Base-by-base conservation (phyloP, 2,113 vertebrate genomes). In the Siniperca chuatsi region DNA sequence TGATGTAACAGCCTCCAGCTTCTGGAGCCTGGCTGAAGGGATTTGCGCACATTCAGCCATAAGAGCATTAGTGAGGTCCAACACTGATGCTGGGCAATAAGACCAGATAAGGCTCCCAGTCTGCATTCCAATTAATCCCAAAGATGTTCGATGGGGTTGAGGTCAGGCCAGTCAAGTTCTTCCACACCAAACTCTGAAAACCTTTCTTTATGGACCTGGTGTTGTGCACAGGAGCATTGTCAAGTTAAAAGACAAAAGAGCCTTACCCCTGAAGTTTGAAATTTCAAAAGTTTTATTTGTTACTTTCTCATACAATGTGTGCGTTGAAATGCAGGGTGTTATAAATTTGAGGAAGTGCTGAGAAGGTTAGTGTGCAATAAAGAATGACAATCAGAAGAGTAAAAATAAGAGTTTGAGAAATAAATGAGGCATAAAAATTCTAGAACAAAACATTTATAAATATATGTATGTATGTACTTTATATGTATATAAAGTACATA, bases 51-150 rank as follows among this genome's bases (percentile, higher is more conserved):
- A 55, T 79, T 82, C 60, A 54, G 75, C 58, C 75, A 29, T 50
- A 70, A 61, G 60, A 85, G 77, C 66, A 72, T 91, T 87, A 76
- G 69, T 15, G 61, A 79, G 77, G 37, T 60, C 21, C 25, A 68
- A 4, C 25, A 16, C 44, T 25, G 73, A 44, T 77, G 61, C 33
- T 37, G 74, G 61, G 20, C 18, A 15, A 44, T 25, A 20, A 74
- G 40, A 35, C 55, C 40, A 21, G 37, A 73, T 23, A 33, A 55
- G 44, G 57, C 72, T 64, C 46, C 55, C 37, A 71, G 79, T 54
- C 8, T 2, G 25, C 15, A 35, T 75, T 46, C 16, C 12, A 33
- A 25, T 80, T 81, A 89, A 85, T 85, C 65, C 77, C 35, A 55
- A 35, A 25, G 42, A 23, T 58, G 84, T 46, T 58, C 10, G 65